Conservation (phyloP, 2,113 vertebrate species). For the cattle (Bos taurus) region DNA sequence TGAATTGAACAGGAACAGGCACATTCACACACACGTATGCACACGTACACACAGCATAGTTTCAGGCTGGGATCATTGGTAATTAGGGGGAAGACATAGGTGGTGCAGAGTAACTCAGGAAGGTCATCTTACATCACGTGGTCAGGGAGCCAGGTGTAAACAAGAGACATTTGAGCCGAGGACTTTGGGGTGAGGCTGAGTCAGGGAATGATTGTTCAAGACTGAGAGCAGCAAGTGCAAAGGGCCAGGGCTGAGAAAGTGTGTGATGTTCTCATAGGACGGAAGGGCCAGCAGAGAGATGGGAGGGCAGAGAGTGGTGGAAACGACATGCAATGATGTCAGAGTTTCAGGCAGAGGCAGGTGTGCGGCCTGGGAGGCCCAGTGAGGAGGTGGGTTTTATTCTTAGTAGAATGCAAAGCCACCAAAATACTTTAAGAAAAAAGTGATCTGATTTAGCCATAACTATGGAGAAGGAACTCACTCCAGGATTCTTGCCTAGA, state of each 20-base stretch:
- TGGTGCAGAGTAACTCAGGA: neutral
- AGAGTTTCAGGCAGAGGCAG: accelerated
- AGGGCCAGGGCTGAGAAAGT: neutral
- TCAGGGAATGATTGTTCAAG: neutral
- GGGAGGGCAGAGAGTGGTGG: accelerated
- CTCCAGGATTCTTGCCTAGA: neutral
- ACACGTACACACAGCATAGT: too few species aligned
- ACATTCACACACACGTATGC: neutral
- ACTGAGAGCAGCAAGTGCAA: neutral
- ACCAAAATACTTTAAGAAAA: neutral
- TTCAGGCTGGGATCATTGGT: neutral
- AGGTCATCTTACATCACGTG: neutral
- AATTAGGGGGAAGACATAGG: accelerated
- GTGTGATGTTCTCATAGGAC: accelerated
- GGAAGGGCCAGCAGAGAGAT: neutral
- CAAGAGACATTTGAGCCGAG: accelerated
- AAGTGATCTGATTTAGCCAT: neutral
- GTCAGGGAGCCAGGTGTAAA: neutral
- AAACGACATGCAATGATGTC: accelerated
- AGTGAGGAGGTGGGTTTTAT: neutral
- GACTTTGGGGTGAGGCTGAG: neutral
- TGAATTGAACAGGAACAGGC: neutral
- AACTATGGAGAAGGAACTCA: neutral
- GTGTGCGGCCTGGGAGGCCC: neutral
- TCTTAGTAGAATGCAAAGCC: neutral